Evolutionary conservation across 2,888 invertebrate genomes (phyloP).

Genomic region (Sclerodermus sp.): DNA sequence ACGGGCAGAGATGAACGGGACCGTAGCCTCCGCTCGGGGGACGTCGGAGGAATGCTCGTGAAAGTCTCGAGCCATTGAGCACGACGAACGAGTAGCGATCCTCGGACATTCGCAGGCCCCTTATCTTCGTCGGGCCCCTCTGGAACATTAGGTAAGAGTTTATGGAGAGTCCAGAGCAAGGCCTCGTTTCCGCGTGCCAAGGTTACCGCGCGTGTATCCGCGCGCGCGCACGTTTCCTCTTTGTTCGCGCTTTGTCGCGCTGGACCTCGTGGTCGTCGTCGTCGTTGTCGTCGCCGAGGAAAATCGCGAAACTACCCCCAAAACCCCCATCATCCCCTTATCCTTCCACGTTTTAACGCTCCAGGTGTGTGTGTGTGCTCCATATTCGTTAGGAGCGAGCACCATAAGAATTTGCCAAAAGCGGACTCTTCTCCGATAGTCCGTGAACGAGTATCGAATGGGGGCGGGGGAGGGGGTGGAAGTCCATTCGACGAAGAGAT

Average conservation of each 20-base stretch:
- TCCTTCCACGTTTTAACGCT: too few species aligned
- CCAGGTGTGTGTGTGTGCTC: too few species aligned
- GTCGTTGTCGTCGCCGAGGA: background rate
- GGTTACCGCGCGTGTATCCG: slow-evolving; percentile 7
- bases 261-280: background rate
- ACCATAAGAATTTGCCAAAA: too few species aligned
- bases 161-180: slow-evolving; percentile 17
- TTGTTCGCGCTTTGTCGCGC: background rate
- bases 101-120: slow-evolving; percentile 13
- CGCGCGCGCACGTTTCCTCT: too few species aligned
- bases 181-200: slow-evolving; percentile 20
- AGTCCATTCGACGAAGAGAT: too few species aligned
- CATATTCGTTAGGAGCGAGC: too few species aligned
- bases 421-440: too few species aligned
- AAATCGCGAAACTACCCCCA: too few species aligned
- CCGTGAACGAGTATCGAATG: too few species aligned
- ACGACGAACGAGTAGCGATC: slow-evolving; percentile 17
- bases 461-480: too few species aligned
- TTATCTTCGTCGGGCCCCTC: slow-evolving; percentile 13
- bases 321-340: too few species aligned
- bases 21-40: background rate
- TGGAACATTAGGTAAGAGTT: slow-evolving; percentile 20
- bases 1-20: slow-evolving; percentile 16
- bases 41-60: slow-evolving; percentile 22
- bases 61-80: slow-evolving; percentile 24